phyloP scores from a whole-genome alignment of 2,797 vertebrate genomes.

The Helostoma temminkii region DNA sequence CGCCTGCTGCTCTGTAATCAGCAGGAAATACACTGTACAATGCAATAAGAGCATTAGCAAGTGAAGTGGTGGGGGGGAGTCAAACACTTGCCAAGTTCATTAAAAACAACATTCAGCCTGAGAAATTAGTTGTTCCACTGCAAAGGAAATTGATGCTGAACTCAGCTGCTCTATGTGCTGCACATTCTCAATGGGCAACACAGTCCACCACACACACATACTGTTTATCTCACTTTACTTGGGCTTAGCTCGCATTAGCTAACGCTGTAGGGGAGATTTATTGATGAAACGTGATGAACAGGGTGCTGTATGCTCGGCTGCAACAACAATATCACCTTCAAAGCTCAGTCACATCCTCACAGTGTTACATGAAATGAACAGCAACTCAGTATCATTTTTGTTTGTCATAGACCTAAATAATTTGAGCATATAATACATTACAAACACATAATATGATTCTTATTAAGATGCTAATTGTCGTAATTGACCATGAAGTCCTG shows the following conservation, averaged over 20 bases:
- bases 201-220: slow-evolving; percentile 9
- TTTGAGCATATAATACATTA: too few species aligned
- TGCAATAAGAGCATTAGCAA: slow-evolving; percentile 54
- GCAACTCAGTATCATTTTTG: not conserved
- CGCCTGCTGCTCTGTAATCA: slow-evolving; percentile 48
- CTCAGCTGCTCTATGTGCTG: slow-evolving; percentile 41
- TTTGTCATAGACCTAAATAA: too few species aligned
- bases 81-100: slow-evolving; percentile 64
- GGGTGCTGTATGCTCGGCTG: too few species aligned
- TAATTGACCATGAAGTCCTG: not conserved
- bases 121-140: slow-evolving; percentile 51
- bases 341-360: too few species aligned
- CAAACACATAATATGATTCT: too few species aligned
- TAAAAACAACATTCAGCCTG: slow-evolving; percentile 53
- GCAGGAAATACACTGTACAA: slow-evolving; percentile 53
- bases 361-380: too few species aligned
- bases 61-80: too few species aligned
- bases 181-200: slow-evolving; percentile 18
- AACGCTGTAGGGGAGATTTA: not conserved
- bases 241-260: slow-evolving; percentile 1
- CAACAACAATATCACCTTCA: too few species aligned
- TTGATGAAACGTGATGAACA: slow-evolving; percentile 16
- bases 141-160: slow-evolving; percentile 53
- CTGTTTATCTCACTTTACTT: slow-evolving; percentile 7
- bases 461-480: not conserved